Conservation (phyloP, 2,797 vertebrate genomes). For the Alosa sapidissima region DNA sequence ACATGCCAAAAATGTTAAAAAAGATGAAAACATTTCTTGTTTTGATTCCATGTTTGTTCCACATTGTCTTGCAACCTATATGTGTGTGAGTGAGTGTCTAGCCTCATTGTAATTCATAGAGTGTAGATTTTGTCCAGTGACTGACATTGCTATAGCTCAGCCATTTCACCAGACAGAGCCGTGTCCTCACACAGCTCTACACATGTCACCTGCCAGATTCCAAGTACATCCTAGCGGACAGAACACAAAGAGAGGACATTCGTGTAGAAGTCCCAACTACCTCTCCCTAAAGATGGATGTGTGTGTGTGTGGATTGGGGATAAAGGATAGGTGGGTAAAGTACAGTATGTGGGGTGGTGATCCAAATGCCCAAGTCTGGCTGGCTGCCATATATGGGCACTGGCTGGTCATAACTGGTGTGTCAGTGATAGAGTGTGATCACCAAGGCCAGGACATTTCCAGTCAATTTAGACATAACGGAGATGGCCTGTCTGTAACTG, state of each 20-base stretch:
- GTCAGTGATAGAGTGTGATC: background rate
- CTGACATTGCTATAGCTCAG: slow-evolving; percentile 29
- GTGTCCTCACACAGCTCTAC: background rate
- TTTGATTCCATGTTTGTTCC: too few relatives aligned
- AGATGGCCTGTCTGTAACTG: background rate
- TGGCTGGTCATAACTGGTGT: background rate
- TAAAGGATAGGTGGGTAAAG: too few relatives aligned
- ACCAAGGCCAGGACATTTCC: background rate
- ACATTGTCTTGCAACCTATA: too few relatives aligned
- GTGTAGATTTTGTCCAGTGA: slow-evolving; percentile 42
- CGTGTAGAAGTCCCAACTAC: background rate
- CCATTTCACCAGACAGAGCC: background rate
- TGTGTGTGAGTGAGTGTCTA: background rate
- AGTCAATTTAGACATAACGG: background rate
- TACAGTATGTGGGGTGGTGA: background rate
- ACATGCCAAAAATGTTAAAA: too few relatives aligned
- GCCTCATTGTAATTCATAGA: slow-evolving; percentile 63
- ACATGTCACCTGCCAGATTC: background rate
- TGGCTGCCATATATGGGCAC: background rate
- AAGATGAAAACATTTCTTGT: too few relatives aligned
- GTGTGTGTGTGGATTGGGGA: too few relatives aligned
- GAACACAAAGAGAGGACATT: background rate
- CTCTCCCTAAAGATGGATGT: background rate
- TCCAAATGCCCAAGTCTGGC: background rate
- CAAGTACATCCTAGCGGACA: background rate